Evolutionary conservation across 2,888 invertebrate species (phyloP).

Genomic region (Tachystola acroxantha): DNA sequence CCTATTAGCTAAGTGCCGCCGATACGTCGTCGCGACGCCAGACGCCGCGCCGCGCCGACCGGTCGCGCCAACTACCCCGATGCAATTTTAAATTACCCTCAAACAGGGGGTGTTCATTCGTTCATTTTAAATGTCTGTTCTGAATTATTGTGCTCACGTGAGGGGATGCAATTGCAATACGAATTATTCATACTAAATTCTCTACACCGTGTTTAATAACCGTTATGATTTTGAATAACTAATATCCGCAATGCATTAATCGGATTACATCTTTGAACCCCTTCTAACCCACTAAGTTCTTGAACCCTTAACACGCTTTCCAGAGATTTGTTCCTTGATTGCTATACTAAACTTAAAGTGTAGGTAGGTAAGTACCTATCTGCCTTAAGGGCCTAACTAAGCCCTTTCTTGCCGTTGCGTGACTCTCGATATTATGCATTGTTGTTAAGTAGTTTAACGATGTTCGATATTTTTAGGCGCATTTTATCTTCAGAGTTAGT

Average conservation of each 20-base stretch:
- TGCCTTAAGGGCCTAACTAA: not conserved
- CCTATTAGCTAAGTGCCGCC: constrained; percentile 17
- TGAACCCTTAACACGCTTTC: constrained; percentile 1
- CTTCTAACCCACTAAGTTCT: not conserved
- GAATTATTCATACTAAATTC: constrained; percentile 51
- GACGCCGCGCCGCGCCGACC: constrained; percentile 24
- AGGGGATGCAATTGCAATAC: constrained; percentile 28
- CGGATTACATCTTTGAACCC: constrained; percentile 6
- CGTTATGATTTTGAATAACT: constrained; percentile 61
- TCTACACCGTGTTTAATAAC: constrained; percentile 53
- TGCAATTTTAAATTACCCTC: constrained; percentile 64
- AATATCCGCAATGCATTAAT: constrained; percentile 43
- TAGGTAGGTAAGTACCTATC: too few relatives aligned
- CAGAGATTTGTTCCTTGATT: constrained; percentile 4
- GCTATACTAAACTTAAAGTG: not conserved
- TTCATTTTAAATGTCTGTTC: constrained; percentile 43
- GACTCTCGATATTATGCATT: constrained; percentile 10
- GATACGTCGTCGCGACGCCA: constrained; percentile 29
- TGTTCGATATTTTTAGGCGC: constrained; percentile 7
- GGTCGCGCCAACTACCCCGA: constrained; percentile 42
- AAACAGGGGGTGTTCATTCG: constrained; percentile 41
- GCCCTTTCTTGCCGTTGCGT: constrained; percentile 6
- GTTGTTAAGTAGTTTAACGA: constrained; percentile 8
- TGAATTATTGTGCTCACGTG: constrained; percentile 25
- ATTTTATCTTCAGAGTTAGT: constrained; percentile 20